A percentile compares a stretch with the other conserved stretches of the same genome.
Conservation (phyloP, 2,113 vertebrate species). For the Sprattus sprattus region DNA sequence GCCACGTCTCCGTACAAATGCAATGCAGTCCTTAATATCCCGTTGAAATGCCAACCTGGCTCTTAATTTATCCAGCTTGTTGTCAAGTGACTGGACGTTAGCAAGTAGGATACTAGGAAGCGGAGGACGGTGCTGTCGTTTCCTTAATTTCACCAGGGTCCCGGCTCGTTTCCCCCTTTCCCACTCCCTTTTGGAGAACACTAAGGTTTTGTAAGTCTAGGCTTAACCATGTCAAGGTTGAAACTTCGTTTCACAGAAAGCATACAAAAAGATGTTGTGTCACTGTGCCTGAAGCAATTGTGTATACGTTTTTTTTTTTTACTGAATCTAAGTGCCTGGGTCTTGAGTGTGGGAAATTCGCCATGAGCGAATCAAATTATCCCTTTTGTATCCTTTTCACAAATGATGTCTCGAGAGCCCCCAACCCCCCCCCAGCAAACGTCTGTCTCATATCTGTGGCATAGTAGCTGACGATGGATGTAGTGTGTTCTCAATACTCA, state of each 20-base stretch:
- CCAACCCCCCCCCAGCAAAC: neutral
- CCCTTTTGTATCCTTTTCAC: neutral
- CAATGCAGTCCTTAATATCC: too few relatives aligned
- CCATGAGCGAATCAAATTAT: neutral
- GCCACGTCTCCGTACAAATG: too few relatives aligned
- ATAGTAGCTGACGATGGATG: neutral
- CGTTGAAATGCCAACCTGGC: too few relatives aligned
- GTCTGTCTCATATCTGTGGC: neutral
- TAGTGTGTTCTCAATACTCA: neutral
- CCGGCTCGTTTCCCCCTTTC: too few relatives aligned
- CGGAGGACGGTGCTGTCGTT: too few relatives aligned
- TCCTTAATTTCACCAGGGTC: too few relatives aligned
- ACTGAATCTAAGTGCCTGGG: neutral
- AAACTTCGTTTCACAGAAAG: neutral
- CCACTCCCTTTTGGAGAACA: neutral
- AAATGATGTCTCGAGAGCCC: neutral
- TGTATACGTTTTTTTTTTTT: neutral
- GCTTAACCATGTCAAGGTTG: neutral
- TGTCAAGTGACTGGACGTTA: too few relatives aligned
- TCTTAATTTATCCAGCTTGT: too few relatives aligned
- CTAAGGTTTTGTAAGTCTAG: neutral
- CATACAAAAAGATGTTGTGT: neutral
- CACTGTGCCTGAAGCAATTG: neutral
- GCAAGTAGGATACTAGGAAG: too few relatives aligned
- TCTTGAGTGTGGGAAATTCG: neutral